Evolutionary conservation across 2,797 vertebrate genomes (phyloP).

Genomic region (Micrastur ruficollis): DNA sequence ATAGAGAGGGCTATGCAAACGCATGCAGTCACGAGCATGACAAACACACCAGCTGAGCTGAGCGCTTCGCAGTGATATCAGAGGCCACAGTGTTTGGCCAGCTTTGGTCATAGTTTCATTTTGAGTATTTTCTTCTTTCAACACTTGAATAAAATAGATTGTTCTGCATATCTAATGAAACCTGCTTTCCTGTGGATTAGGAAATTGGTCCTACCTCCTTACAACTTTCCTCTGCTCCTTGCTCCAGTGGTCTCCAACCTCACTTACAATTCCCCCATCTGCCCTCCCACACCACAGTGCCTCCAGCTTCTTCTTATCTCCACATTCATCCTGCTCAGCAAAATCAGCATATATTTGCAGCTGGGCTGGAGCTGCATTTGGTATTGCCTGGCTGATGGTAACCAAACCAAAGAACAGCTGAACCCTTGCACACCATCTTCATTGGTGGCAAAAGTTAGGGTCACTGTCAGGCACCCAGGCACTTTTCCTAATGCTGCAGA

Average conservation of each 20-base stretch:
- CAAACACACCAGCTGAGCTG: background rate
- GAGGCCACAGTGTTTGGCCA: background rate
- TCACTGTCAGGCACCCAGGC: background rate
- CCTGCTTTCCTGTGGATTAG: background rate
- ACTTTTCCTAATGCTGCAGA: background rate
- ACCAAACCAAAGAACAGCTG: background rate
- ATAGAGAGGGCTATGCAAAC: background rate
- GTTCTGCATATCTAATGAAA: background rate
- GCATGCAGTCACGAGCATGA: background rate
- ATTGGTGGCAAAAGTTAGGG: background rate
- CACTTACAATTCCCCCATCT: background rate
- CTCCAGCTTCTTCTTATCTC: background rate
- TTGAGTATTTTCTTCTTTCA: background rate
- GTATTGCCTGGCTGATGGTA: background rate
- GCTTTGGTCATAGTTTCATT: background rate
- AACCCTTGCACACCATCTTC: background rate
- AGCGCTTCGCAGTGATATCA: background rate
- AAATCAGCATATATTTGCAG: background rate
- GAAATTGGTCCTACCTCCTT: background rate
- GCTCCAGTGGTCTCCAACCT: fast-evolving
- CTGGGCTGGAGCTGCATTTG: background rate
- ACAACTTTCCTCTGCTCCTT: background rate
- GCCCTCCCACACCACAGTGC: background rate
- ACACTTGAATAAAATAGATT: background rate
- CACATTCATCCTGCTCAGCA: background rate